Base-by-base conservation (phyloP, 2,797 vertebrate genomes). In the Hydrocynus forskahlii region DNA sequence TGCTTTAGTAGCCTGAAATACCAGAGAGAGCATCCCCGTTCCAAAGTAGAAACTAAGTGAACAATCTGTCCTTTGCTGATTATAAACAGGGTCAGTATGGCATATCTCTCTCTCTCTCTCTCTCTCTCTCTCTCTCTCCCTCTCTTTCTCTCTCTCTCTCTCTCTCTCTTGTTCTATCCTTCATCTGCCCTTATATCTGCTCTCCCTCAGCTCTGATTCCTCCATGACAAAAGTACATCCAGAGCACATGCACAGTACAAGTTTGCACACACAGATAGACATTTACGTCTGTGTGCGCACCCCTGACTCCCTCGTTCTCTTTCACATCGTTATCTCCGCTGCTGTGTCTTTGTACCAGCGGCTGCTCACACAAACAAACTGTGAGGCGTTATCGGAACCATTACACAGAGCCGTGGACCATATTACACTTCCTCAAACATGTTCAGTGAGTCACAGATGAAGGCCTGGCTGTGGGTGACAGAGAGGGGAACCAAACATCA, bases 41-140 rank as follows among this genome's bases (percentile, higher is more conserved):
- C 70, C 48, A n/a, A 54, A 60, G 75, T 23, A 66, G 40, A 84
- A 80, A n/a, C n/a, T 35, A 55, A 35, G 50, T 63, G 81, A 86
- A 87, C 78, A 74, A 76, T 35, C 19, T 87, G 87, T 88, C 71
- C 84, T 57, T 29, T 13, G 60, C n/a, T 81, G n/a, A 80, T 23
- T 70, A 69, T 84, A 84, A 88, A 84, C 84, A 81, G 81, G 57
- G 77, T 81, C 84, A 85, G 48, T 50, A 23, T 83, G 77, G 64
- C 83, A 55, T 54, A 55, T 25, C 35, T 60, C 29, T 52, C 5
- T 63, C 57, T 29, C 23, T 29, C 50, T 60, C 40, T 4, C 40
- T 43, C 4, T 4, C 8, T 43, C n/a, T 43, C 40, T 43, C 45
- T 45, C 19, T 38, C 0, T 1, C 25, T 52, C n/a, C 48, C 12